Conservation (phyloP, 2,113 vertebrate species). For the Ammodytes marinus region DNA sequence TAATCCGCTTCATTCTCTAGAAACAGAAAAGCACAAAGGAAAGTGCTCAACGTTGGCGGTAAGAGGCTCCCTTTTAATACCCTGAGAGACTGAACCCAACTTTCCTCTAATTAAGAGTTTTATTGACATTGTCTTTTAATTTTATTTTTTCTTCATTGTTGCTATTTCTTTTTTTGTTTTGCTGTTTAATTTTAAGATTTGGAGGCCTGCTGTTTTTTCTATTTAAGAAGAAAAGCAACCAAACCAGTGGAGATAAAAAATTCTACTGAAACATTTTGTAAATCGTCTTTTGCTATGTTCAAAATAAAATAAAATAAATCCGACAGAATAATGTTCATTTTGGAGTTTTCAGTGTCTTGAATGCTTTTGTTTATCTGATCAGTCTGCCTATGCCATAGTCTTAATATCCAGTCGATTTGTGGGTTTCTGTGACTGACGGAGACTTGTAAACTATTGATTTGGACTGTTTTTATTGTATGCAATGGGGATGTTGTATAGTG, state of each 20-base stretch:
- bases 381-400: slow-evolving; percentile 61
- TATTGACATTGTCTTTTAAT: slow-evolving; percentile 47
- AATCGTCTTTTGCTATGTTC: slow-evolving; percentile 91
- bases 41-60: slow-evolving; percentile 31
- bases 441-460: slow-evolving; percentile 41
- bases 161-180: background rate
- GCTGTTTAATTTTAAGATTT: slow-evolving; percentile 80
- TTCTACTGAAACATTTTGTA: slow-evolving; percentile 89
- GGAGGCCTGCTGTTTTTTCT: slow-evolving; percentile 80
- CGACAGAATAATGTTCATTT: slow-evolving; percentile 63
- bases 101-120: slow-evolving; percentile 58
- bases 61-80: slow-evolving; percentile 24
- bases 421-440: slow-evolving; percentile 41
- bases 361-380: slow-evolving; percentile 58
- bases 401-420: slow-evolving; percentile 47
- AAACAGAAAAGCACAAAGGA: slow-evolving; percentile 30
- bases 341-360: slow-evolving; percentile 63
- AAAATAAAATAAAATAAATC: slow-evolving; percentile 91
- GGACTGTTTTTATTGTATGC: slow-evolving; percentile 33
- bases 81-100: slow-evolving; percentile 37
- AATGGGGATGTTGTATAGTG: slow-evolving; percentile 44
- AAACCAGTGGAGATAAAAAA: slow-evolving; percentile 57
- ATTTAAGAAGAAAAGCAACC: slow-evolving; percentile 77
- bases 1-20: slow-evolving; percentile 35
- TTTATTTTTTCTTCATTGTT: slow-evolving; percentile 3